Percentiles rank a stretch among this genome's conserved stretches.
These are phyloP conservation scores for Lathamus discolor DNA, from an alignment of 2,113 vertebrate species.

Conservation along the genomic window DNA sequence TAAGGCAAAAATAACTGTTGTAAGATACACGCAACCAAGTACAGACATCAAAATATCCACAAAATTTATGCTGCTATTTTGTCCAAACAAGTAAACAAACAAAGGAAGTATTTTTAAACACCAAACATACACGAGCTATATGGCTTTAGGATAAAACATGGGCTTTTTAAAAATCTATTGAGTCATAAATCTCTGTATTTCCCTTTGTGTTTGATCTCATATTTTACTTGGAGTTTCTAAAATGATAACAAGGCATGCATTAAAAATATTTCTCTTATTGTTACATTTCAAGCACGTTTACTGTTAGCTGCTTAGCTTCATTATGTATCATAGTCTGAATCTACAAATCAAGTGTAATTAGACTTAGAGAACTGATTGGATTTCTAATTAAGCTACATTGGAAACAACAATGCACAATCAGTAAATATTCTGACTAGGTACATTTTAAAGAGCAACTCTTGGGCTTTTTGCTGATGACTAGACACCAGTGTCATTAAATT, in stretches of 20 bases:
- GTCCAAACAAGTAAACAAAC: slow-evolving; percentile 48
- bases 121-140: slow-evolving; percentile 13
- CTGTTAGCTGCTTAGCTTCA: slow-evolving; percentile 82
- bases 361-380: slow-evolving; percentile 88
- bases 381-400: slow-evolving; percentile 90
- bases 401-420: slow-evolving; percentile 89
- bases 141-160: slow-evolving; percentile 48
- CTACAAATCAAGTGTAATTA: slow-evolving; percentile 90
- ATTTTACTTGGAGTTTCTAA: slow-evolving; percentile 71
- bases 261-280: slow-evolving; percentile 84
- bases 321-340: slow-evolving; percentile 87
- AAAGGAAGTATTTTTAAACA: slow-evolving; percentile 45
- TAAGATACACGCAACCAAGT: not conserved
- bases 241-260: slow-evolving; percentile 73
- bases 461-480: slow-evolving; percentile 89
- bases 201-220: slow-evolving; percentile 62
- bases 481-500: slow-evolving; percentile 90
- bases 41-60: not conserved
- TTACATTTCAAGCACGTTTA: slow-evolving; percentile 86
- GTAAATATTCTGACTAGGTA: slow-evolving; percentile 90
- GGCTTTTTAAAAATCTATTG: slow-evolving; percentile 43
- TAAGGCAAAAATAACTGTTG: not conserved
- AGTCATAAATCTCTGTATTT: slow-evolving; percentile 64
- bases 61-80: slow-evolving; percentile 40
- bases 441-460: slow-evolving; percentile 90